Conservation (phyloP, 2,797 vertebrate genomes). For the Spondyliosoma cantharus region DNA sequence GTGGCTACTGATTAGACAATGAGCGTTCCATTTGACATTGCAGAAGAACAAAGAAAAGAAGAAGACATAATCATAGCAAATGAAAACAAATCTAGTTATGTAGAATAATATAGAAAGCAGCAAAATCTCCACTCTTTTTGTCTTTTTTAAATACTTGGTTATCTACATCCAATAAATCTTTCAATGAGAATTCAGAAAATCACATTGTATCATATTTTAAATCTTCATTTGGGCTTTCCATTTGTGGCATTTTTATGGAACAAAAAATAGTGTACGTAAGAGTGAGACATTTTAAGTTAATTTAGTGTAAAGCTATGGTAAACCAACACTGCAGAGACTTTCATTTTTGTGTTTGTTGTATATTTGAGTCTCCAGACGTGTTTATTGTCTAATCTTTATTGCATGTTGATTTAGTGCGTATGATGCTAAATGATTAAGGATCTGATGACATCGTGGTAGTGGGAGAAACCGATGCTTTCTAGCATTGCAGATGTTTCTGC, state of each 20-base stretch:
- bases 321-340: neutral
- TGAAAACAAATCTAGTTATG: neutral
- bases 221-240: neutral
- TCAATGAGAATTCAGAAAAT: neutral
- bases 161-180: neutral
- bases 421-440: conserved; percentile 35
- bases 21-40: neutral
- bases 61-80: neutral
- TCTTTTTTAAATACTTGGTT: neutral
- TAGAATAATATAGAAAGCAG: neutral
- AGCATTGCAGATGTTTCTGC: conserved; percentile 7
- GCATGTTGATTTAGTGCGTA: conserved; percentile 14
- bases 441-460: conserved; percentile 4
- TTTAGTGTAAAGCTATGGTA: neutral
- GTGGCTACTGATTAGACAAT: neutral
- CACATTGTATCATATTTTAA: neutral
- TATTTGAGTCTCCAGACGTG: neutral
- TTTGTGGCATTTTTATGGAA: neutral
- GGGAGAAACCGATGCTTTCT: conserved; percentile 30
- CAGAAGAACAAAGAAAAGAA: neutral
- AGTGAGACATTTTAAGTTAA: neutral
- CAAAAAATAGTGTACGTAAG: neutral
- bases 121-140: neutral
- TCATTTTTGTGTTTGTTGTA: neutral
- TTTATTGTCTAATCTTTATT: neutral